Evolutionary conservation across 2,113 vertebrate genomes (phyloP), one percentile per base, ranked within the genome.

Genomic region (Proteles cristata): DNA sequence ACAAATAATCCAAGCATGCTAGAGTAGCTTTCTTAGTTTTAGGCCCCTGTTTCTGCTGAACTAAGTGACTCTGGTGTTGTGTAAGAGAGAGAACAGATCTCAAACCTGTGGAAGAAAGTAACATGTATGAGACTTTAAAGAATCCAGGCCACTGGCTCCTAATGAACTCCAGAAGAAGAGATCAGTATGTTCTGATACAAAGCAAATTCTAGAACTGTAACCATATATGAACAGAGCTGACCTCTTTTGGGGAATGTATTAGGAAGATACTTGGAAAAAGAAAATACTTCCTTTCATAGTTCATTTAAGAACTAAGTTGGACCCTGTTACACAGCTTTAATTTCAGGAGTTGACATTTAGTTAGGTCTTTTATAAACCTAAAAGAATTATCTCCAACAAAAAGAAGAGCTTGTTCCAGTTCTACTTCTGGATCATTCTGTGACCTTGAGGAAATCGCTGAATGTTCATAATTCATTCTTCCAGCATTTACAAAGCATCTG

Each of bases 91-190:
- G 3, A 88, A 79, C 4, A 90, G 7, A 90, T 86, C 48, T 85
- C 28, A 95, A 90, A 93, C 43, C 50, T 94, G 6, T 53, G 10
- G 28, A 93, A 76, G 45, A 96, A 88, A 68, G 84, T 81, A 71
- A 66, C 48, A 91, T 8, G 16, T 48, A n/a, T 33, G 90, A 86
- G n/a, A 58, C 39, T 63, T 61, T 93, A 21, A 94, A 95, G 88
- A 45, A 69, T 17, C 11, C 43, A 96, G 28, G 14, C 73, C 33
- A 66, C 31, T 69, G 55, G 31, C 28, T 89, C 31, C 50, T 76
- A 23, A 21, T 85, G 15, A 92, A 76, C 31, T 96, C 85, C 26
- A 80, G 77, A 81, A 77, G 35, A 85, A 87, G 23, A 33, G 10
- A 83, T 50, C 9, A 25, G 55, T 79, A 80, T 21, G 23, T 17